These are phyloP conservation scores for Hydroisotoma schaefferi DNA, from an alignment of 2,888 invertebrate species.

Conservation along the genomic window DNA sequence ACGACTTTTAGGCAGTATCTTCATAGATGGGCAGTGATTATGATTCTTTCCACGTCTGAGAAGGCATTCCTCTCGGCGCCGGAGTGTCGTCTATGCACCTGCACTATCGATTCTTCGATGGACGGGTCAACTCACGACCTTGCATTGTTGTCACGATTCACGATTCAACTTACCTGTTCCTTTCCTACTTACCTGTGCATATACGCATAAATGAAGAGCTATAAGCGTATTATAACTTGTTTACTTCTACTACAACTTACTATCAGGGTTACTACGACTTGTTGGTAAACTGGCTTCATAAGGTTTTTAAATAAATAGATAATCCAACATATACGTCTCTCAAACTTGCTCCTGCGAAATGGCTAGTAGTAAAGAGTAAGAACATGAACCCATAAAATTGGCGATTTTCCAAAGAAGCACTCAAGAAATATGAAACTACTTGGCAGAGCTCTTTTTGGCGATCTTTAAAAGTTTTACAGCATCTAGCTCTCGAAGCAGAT, in stretches of 20 bases:
- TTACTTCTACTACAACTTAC: neutral
- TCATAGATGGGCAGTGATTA: slow-evolving; percentile 17
- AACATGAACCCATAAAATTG: too few relatives aligned
- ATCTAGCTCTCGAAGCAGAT: too few relatives aligned
- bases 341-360: neutral
- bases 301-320: slow-evolving; percentile 1
- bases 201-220: too few relatives aligned
- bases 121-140: slow-evolving; percentile 41
- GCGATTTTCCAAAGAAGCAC: neutral
- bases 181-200: too few relatives aligned
- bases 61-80: slow-evolving; percentile 36
- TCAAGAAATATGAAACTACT: too few relatives aligned
- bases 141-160: slow-evolving; percentile 36
- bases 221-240: too few relatives aligned
- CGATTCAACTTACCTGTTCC: too few relatives aligned
- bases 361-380: neutral
- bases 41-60: slow-evolving; percentile 32
- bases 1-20: too few relatives aligned
- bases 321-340: neutral
- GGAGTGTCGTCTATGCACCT: slow-evolving; percentile 29
- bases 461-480: too few relatives aligned
- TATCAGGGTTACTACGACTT: neutral
- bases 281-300: neutral
- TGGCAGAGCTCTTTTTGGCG: too few relatives aligned
- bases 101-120: slow-evolving; percentile 35